Evolutionary conservation across 2,888 invertebrate species (phyloP), one percentile per base, ranked within the genome.

Genomic region (Drosophila eohydei): DNA sequence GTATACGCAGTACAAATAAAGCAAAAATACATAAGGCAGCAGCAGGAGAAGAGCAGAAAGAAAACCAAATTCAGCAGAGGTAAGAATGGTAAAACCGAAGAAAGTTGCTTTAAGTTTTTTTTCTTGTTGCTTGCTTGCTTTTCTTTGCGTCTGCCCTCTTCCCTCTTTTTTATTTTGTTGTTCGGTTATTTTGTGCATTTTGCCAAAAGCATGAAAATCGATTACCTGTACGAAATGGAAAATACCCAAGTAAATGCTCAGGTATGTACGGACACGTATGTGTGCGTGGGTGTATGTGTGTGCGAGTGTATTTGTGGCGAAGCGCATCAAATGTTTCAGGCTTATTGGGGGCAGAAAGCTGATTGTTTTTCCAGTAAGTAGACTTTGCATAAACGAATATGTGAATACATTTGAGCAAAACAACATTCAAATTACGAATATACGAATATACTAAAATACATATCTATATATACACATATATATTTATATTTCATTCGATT

Each of bases 151-250:
- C 51, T 80, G 71, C 54, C 54, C 61, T 70, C 77, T 71, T 73
- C 55, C 6, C n/a, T 57, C 12, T 2, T 40, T 41, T 51, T 58
- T 59, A 43, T 30, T 32, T 40, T 55, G 32, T 34, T 44, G 32
- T 48, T 67, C 21, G 57, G 51, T 48, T 66, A 60, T 88, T 88
- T 88, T 87, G 76, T 75, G 78, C 82, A 78, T 89, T 85, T 88
- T 51, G 89, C 86, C 86, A 84, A 85, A 89, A 87, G 86, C 88
- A 87, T 85, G 81, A 76, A 89, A 87, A 89, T 87, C 86, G 86
- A 87, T 87, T 87, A 87, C 86, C 86, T 87, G 80, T 79, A 71
- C 75, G 70, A 89, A 89, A 87, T 87, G 88, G 86, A 85, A 80
- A 81, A 83, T 71, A 76, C 63, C 50, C 69, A 58, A 61, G 57